Conservation (phyloP, 2,113 vertebrate species). For the Gulo gulo region DNA sequence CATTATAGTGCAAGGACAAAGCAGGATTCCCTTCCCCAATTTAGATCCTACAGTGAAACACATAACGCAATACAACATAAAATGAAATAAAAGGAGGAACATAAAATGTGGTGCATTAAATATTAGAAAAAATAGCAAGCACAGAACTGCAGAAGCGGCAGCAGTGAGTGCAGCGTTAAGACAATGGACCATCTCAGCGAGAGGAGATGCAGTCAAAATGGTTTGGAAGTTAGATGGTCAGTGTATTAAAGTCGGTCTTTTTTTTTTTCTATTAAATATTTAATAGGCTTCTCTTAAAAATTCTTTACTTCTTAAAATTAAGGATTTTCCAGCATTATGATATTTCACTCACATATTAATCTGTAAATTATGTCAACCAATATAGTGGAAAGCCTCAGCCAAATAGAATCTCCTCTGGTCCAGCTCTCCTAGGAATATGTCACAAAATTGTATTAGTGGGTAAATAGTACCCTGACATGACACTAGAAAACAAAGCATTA, state of each 20-base stretch:
- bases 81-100: constrained; percentile 75
- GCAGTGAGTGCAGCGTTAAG: neutral
- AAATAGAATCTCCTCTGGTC: neutral
- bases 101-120: constrained; percentile 61
- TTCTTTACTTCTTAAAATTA: constrained; percentile 47
- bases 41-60: constrained; percentile 70
- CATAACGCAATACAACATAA: constrained; percentile 49
- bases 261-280: neutral
- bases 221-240: neutral
- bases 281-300: neutral
- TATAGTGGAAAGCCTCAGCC: neutral
- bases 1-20: constrained; percentile 66
- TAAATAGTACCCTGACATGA: constrained; percentile 49
- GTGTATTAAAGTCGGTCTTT: neutral
- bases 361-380: constrained; percentile 21
- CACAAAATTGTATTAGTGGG: constrained; percentile 47
- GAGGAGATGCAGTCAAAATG: neutral
- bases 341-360: constrained; percentile 26
- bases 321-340: neutral
- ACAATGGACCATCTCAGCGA: constrained; percentile 49
- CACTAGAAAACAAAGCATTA: constrained; percentile 65
- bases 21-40: constrained; percentile 67
- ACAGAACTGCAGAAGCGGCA: constrained; percentile 26
- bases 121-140: constrained; percentile 59
- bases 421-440: constrained; percentile 48